Evolutionary conservation across 2,888 invertebrate genomes (phyloP).

Genomic region (Pycnomerus fuliginosus): DNA sequence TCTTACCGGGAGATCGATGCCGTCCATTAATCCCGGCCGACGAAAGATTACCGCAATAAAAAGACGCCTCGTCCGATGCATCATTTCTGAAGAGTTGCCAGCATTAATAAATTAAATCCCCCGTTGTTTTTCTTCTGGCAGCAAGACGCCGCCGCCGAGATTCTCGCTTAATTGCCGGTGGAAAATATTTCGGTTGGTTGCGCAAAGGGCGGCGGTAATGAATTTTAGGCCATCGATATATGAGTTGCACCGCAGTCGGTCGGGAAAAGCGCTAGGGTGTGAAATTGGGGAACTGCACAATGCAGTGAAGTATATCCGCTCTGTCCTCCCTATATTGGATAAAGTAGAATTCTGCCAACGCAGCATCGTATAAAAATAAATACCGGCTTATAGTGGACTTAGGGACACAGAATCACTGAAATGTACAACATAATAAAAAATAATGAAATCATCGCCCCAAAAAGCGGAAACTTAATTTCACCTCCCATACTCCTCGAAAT

Average conservation of each 20-base stretch:
- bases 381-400: constrained; percentile 46
- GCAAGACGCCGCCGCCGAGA: constrained; percentile 7
- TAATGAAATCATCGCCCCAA: constrained; percentile 38
- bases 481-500: not conserved
- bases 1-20: constrained; percentile 18
- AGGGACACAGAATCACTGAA: constrained; percentile 37
- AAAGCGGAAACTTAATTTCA: constrained; percentile 1
- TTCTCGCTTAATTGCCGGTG: too few relatives aligned
- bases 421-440: constrained; percentile 43
- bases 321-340: constrained; percentile 37
- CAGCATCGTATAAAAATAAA: constrained; percentile 48
- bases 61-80: constrained; percentile 19
- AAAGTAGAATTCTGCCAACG: constrained; percentile 41
- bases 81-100: constrained; percentile 19
- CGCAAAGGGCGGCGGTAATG: constrained; percentile 42
- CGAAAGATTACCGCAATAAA: constrained; percentile 22
- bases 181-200: constrained; percentile 29
- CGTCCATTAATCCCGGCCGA: constrained; percentile 16
- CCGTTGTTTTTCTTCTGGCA: too few relatives aligned
- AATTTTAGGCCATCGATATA: constrained; percentile 50
- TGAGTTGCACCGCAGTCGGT: constrained; percentile 47
- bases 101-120: constrained; percentile 23
- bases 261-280: constrained; percentile 45
- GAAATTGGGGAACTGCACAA: constrained; percentile 50
- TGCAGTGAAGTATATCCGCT: constrained; percentile 43